These are phyloP conservation scores for Matsumyia berberina DNA, from an alignment of 2,888 invertebrate genomes.

Conservation along the genomic window DNA sequence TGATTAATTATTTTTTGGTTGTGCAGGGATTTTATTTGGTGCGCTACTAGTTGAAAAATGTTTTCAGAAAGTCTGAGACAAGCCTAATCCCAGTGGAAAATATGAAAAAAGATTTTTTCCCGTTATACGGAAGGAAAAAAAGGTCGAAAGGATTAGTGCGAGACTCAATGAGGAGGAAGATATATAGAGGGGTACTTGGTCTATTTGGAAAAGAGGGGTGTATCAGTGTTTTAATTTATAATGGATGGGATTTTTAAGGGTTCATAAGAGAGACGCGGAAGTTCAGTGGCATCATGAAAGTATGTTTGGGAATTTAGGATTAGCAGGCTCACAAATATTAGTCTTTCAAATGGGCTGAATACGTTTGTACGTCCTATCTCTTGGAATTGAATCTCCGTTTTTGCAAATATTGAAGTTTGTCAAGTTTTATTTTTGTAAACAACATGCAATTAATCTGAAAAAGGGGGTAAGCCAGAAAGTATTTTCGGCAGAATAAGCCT, in stretches of 20 bases:
- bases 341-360: too few species aligned
- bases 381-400: too few species aligned
- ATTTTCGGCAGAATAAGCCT: too few species aligned
- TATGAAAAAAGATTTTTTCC: constrained; percentile 47
- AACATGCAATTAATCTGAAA: too few species aligned
- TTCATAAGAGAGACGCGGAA: not conserved
- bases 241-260: constrained; percentile 14
- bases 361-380: too few species aligned
- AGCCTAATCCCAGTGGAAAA: constrained; percentile 53
- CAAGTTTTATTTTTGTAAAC: too few species aligned
- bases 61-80: constrained; percentile 69
- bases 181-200: constrained; percentile 10
- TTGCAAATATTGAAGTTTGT: too few species aligned
- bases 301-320: not conserved
- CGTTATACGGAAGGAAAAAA: constrained; percentile 8
- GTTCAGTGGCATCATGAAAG: not conserved
- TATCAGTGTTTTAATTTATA: constrained; percentile 31
- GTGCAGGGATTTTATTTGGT: constrained; percentile 55
- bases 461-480: too few species aligned
- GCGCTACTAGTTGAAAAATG: constrained; percentile 40
- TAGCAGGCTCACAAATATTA: not conserved
- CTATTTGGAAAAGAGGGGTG: not conserved
- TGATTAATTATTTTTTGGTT: constrained; percentile 68
- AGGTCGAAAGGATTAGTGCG: constrained; percentile 41
- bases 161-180: constrained; percentile 14